phyloP scores from a whole-genome alignment of 2,797 vertebrate species.

The Oreonectes daqikongensis region DNA sequence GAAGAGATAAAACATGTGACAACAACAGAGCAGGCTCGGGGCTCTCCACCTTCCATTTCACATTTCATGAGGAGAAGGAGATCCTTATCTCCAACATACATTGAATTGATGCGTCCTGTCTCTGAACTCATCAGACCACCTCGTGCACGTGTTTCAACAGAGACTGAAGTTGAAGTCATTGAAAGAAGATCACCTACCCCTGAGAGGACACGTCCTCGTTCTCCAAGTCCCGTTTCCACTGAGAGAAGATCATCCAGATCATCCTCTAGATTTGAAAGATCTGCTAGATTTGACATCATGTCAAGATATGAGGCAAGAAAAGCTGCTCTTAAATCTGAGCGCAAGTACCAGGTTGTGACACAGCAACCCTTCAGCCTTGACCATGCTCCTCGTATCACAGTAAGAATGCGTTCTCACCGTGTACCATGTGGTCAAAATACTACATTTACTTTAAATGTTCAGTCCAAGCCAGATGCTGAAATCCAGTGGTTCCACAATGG shows the following conservation, averaged over 20 bases:
- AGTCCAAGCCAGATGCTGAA: conserved; percentile 90
- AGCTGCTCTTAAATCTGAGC: conserved; percentile 94
- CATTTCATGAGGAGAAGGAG: conserved; percentile 88
- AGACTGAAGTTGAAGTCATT: conserved; percentile 73
- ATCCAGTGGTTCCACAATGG: conserved; percentile 94
- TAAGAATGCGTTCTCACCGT: conserved; percentile 97
- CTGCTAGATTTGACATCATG: conserved; percentile 98
- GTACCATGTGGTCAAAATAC: conserved; percentile 90
- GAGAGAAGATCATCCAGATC: conserved; percentile 86
- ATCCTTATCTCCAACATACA: conserved; percentile 96
- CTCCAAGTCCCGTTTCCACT: conserved; percentile 92
- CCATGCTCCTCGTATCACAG: conserved; percentile 90
- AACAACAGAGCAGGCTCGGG: conserved; percentile 72
- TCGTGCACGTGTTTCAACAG: conserved; percentile 69
- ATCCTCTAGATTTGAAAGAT: conserved; percentile 95
- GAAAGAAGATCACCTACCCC: conserved; percentile 95
- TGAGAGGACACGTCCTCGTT: conserved; percentile 95
- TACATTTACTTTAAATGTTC: conserved; percentile 94
- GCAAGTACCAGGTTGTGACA: conserved; percentile 91
- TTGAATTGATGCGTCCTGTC: conserved; percentile 96
- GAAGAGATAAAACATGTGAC: conserved; percentile 80
- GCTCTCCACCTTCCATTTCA: conserved; percentile 82
- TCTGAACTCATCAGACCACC: conserved; percentile 88
- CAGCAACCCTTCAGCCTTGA: conserved; percentile 97
- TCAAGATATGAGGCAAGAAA: conserved; percentile 98